Percentiles rank a stretch among this genome's conserved stretches.
Conservation (phyloP, 2,797 vertebrate genomes). For the Odontamblyopus rebecca region DNA sequence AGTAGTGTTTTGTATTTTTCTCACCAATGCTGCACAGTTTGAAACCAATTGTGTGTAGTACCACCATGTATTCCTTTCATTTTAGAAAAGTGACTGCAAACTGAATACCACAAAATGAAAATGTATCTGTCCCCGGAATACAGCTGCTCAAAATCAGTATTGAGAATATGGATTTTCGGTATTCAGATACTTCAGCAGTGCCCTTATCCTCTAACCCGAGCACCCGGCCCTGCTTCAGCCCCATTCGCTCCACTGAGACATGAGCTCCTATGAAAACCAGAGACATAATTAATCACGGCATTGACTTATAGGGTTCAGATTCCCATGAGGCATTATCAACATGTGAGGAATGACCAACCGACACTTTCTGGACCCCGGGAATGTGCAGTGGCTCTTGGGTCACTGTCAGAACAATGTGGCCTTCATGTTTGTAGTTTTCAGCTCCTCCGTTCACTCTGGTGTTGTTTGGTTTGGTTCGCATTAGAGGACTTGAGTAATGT, state of each 20-base stretch:
- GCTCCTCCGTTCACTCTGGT: constrained; percentile 25
- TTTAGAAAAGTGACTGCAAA: no score
- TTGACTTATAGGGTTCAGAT: constrained; percentile 63
- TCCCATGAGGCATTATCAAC: constrained; percentile 67
- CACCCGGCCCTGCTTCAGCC: constrained; percentile 2
- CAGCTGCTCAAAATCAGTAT: no score
- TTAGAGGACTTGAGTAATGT: neutral
- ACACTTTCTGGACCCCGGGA: constrained; percentile 59
- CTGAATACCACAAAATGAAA: no score
- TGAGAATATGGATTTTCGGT: no score
- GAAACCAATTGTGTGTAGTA: no score
- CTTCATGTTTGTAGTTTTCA: constrained; percentile 38
- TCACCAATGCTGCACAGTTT: no score
- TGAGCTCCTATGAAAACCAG: constrained; percentile 51
- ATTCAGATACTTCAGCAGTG: no score
- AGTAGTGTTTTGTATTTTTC: no score
- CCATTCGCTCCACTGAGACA: constrained; percentile 5
- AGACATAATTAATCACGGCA: constrained; percentile 74
- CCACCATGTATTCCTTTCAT: no score
- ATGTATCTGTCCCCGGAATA: no score
- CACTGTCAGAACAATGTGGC: constrained; percentile 45
- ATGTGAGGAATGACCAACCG: constrained; percentile 66
- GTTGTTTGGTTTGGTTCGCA: constrained; percentile 11
- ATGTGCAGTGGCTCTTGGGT: constrained; percentile 55
- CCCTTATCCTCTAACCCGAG: constrained; percentile 24